Base-by-base conservation (phyloP, 2,888 invertebrate species). In the Diadegma fenestrale region DNA sequence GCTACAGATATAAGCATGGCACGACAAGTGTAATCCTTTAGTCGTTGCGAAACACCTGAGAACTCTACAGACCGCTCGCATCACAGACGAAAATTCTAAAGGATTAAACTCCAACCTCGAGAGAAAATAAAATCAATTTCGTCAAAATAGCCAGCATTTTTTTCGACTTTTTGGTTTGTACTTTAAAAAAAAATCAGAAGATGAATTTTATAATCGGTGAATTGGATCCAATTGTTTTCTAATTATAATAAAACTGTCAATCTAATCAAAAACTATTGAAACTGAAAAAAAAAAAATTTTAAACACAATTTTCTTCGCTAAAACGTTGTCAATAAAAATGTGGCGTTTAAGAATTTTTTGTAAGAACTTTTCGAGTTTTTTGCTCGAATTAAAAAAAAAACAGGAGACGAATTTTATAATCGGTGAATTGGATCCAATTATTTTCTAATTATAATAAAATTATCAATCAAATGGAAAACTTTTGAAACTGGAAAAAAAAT, bases 1-100 rank as follows among this genome's bases (percentile, higher is more conserved):
- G 26, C 58, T 58, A 58, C 58, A 26, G 54, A 54, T 26, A 26
- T 54, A 22, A 37, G 22, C 22, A 12, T 26, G 22, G n/a, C 17
- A 41, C 54, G 79, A 85, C 85, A 82, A 79, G 75, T 45, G 54
- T 58, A 85, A 85, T 85, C 85, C 75, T 79, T 79, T 45, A 33
- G 75, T 79, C 71, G 19, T 45, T 51, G 64, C 26, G 6, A 41
- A 76, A 75, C 85, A 82, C 82, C 85, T 85, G 86, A 78, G 83
- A 37, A 78, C 81, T 58, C 45, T 8, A 43, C 48, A 37, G 14
- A 41, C 79, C 26, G 6, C 26, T 48, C n/a, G 48, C 48, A 54
- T 41, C 37, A 26, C n/a, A 61, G 26, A 48, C 30, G 33, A 72
- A 58, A 80, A 58, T 2, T 61, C 43, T 26, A 0, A 12, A 3